These are phyloP conservation scores for Turnix velox DNA, from an alignment of 2,113 vertebrate species.

Conservation along the genomic window DNA sequence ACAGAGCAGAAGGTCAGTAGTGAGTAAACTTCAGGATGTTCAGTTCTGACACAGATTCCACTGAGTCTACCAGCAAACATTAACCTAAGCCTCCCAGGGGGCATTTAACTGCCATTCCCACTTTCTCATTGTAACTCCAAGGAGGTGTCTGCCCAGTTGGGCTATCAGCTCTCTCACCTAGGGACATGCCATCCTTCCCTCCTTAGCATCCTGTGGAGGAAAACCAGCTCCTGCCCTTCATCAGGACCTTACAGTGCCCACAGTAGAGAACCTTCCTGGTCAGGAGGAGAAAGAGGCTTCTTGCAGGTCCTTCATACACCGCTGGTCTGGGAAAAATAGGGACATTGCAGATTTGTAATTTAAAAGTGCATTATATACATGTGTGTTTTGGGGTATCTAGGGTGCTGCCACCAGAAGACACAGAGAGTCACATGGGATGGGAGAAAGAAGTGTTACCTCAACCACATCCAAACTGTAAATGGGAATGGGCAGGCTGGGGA, in stretches of 20 bases:
- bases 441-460: not conserved
- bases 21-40: not conserved
- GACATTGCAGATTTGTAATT: not conserved
- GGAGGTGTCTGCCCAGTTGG: not conserved
- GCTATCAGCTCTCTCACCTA: not conserved
- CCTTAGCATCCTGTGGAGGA: not conserved
- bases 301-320: not conserved
- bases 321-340: not conserved
- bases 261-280: not conserved
- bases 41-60: not conserved
- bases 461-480: not conserved
- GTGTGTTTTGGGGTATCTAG: not conserved
- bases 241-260: not conserved
- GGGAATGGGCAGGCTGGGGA: not conserved
- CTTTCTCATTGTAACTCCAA: not conserved
- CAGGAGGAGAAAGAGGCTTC: not conserved
- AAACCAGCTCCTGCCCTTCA: not conserved
- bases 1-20: accelerated
- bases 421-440: accelerated
- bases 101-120: not conserved
- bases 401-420: not conserved
- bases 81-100: not conserved
- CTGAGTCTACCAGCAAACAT: not conserved
- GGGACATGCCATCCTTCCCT: not conserved
- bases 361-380: not conserved